A percentile compares a stretch with the other conserved stretches of the same genome.
These are phyloP conservation scores for Dasypus novemcinctus DNA, from an alignment of 2,113 vertebrate genomes.

Conservation along the genomic window DNA sequence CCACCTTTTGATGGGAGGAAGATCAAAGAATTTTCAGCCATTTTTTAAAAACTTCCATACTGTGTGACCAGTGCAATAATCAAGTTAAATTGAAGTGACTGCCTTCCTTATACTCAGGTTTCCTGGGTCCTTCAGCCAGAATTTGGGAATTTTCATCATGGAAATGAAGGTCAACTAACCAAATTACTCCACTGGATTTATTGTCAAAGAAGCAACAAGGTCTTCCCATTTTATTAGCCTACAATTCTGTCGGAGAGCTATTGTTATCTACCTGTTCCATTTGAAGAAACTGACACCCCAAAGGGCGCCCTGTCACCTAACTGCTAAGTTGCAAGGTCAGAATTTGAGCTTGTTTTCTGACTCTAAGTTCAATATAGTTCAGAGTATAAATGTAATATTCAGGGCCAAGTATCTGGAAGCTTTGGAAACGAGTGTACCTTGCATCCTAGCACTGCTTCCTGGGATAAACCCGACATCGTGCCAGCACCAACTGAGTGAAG, in stretches of 20 bases:
- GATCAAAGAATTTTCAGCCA: not conserved
- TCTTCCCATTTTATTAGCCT: not conserved
- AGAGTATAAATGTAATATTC: not conserved
- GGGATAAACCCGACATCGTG: not conserved
- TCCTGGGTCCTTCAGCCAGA: not conserved
- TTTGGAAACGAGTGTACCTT: not conserved
- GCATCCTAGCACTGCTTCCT: not conserved
- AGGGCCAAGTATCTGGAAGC: not conserved
- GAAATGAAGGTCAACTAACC: not conserved
- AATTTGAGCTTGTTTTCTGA: not conserved
- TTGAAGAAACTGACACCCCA: not conserved
- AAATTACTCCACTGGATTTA: not conserved
- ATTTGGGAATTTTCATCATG: not conserved
- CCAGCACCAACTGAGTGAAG: not conserved
- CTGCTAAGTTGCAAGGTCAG: not conserved
- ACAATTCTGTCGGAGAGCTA: not conserved
- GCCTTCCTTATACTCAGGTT: not conserved
- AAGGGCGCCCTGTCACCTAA: not conserved
- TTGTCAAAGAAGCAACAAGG: not conserved
- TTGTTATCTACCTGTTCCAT: not conserved
- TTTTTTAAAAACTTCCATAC: not conserved
- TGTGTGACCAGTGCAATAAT: not conserved
- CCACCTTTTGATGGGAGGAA: not conserved
- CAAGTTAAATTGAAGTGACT: constrained; percentile 18
- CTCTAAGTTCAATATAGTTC: not conserved